Evolutionary conservation across 2,113 vertebrate genomes (phyloP), one percentile per base, ranked within the genome.

Genomic region (Oenanthe melanoleuca): DNA sequence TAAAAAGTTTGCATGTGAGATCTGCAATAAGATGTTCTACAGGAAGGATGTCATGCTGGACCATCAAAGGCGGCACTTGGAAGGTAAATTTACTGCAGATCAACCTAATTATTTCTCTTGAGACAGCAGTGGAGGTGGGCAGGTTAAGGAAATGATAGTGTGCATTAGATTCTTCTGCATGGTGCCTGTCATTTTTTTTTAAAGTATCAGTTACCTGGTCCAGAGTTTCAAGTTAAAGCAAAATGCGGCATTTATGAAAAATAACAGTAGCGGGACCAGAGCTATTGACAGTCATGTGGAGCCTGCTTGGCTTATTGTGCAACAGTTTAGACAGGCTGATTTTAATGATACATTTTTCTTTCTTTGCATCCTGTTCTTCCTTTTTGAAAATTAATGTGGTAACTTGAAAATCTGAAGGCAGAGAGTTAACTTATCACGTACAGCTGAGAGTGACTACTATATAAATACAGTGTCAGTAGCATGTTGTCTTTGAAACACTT

Each of bases 21-120:
- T 99, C 96, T 99, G 99, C 97, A 99, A 97, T 97, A 99, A 99
- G 94, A 99, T 99, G 98, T 99, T 99, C 95, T 99, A 99, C 96
- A 98, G 99, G 88, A 99, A 99, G 93, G 99, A 99, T 18, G 99
- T 99, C 83, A 99, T 99, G 99, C 98, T 99, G 94, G 99, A 99
- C 97, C 99, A 99, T 97, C 99, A 99, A 95, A 96, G 99, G 83
- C 95, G 99, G 71, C 99, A 99, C 88, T 96, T 99, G 33, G 98
- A 99, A 96, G 99, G 99, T 99, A 97, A 83, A 86, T n/a, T 37
- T 88, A 57, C 71, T 92, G 92, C 70, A 73, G 67, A 66, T 88
- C 60, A 86, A 88, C 38, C 24, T 63, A 7, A 66, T 65, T 33
- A 2, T 33, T 40, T 9, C 37, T 37, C 81, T 60, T 65, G 37